phyloP scores from a whole-genome alignment of 2,888 invertebrate genomes.

The Seira musarum region DNA sequence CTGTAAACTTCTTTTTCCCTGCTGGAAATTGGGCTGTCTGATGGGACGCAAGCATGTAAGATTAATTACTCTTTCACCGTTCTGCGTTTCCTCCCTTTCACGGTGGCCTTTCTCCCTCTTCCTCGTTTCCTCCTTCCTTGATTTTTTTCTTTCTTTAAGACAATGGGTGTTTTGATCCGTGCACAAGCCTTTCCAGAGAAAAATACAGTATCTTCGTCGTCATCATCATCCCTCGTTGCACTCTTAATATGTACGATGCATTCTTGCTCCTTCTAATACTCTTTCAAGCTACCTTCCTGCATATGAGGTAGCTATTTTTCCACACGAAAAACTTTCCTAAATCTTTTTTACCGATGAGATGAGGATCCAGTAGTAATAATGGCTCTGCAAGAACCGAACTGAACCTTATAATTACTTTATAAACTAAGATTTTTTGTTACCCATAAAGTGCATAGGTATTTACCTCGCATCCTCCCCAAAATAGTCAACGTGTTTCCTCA shows the following conservation, averaged over 20 bases:
- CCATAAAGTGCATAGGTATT: conserved; percentile 8
- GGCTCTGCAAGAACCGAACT: not conserved
- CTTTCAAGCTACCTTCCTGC: not conserved
- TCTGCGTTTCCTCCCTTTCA: conserved; percentile 50
- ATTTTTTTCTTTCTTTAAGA: conserved; percentile 22
- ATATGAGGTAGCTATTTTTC: conserved; percentile 10
- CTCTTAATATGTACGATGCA: not conserved
- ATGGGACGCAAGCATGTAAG: conserved; percentile 57
- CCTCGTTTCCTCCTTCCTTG: not conserved
- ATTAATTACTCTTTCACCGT: conserved; percentile 64
- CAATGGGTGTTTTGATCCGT: conserved; percentile 40
- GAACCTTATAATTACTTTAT: conserved; percentile 1
- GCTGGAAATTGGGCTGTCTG: conserved; percentile 55
- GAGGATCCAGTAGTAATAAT: not conserved
- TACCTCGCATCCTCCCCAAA: not conserved
- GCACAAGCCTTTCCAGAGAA: not conserved
- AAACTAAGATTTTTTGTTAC: not conserved
- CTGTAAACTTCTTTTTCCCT: conserved; percentile 12
- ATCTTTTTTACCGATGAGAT: not conserved
- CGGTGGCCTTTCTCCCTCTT: conserved; percentile 27
- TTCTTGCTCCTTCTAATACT: not conserved
- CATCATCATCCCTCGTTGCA: conserved; percentile 9
- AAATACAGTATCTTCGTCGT: not conserved
- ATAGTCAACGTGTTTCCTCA: not conserved
- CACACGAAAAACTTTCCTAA: not conserved